phyloP scores from a whole-genome alignment of 1,140 invertebrate genomes.

The Conus ventricosus region DNA sequence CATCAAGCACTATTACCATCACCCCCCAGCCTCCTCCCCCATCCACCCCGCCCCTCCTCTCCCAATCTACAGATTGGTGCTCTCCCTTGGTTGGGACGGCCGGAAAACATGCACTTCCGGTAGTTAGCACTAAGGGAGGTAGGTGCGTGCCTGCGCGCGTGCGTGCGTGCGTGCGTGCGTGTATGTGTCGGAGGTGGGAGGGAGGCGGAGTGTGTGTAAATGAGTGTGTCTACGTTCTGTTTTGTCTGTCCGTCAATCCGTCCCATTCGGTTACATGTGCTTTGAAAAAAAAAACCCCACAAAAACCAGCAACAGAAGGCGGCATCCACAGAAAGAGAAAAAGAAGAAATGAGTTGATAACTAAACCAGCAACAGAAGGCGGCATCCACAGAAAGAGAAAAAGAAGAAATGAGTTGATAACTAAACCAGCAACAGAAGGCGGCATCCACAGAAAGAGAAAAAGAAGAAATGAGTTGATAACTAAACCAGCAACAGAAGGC shows the following conservation, averaged over 20 bases:
- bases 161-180: slow-evolving; percentile 20
- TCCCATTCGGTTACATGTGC: background rate
- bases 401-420: background rate
- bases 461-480: background rate
- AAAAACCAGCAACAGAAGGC: background rate
- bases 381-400: background rate
- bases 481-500: background rate
- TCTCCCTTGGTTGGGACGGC: background rate
- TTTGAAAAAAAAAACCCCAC: background rate
- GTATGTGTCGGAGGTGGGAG: background rate
- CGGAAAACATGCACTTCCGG: no score
- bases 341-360: background rate
- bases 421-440: background rate
- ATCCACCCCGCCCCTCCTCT: background rate
- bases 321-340: background rate
- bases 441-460: background rate
- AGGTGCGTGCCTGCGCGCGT: background rate
- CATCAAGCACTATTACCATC: background rate
- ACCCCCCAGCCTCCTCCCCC: no score
- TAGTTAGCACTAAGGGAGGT: background rate
- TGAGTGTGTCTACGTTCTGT: background rate
- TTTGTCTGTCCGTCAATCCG: no score
- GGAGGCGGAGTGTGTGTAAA: background rate
- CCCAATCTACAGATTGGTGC: background rate
- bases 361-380: no score